Conservation (phyloP, 2,888 invertebrate species). For the Gymnocheta viridis region DNA sequence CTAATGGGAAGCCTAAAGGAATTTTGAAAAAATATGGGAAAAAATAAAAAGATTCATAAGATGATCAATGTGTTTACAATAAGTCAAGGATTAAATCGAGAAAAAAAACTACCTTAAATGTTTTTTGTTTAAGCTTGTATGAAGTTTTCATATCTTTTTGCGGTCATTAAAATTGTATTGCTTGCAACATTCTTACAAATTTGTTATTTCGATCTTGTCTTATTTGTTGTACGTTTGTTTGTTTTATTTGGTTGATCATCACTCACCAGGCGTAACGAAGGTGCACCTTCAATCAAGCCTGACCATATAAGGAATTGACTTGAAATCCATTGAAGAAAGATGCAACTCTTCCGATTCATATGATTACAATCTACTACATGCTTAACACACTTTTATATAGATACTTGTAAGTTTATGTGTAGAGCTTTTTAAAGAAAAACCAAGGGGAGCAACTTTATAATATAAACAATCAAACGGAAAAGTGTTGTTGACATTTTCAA, state of each 20-base stretch:
- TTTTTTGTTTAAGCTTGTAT: constrained; percentile 15
- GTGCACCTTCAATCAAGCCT: constrained; percentile 81
- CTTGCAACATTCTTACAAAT: constrained; percentile 61
- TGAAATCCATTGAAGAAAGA: constrained; percentile 70
- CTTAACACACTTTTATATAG: constrained; percentile 34
- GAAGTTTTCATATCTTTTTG: constrained; percentile 22
- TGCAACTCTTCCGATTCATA: constrained; percentile 69
- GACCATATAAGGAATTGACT: constrained; percentile 78
- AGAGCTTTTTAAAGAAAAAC: constrained; percentile 8
- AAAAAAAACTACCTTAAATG: neutral
- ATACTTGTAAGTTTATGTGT: neutral
- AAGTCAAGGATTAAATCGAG: constrained; percentile 22
- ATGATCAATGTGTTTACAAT: constrained; percentile 21
- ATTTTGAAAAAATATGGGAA: constrained; percentile 37
- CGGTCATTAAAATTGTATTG: constrained; percentile 59
- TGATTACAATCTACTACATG: constrained; percentile 64
- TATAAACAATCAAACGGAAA: constrained; percentile 30
- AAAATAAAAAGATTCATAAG: neutral
- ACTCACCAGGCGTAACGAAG: constrained; percentile 80
- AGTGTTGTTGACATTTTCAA: constrained; percentile 58
- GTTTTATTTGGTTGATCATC: constrained; percentile 66
- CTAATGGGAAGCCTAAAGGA: constrained; percentile 47
- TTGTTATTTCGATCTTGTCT: constrained; percentile 61
- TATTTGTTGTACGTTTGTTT: constrained; percentile 36
- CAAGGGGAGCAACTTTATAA: constrained; percentile 24